Conservation (phyloP, 1,140 invertebrate genomes). For the Leptinotarsa undecemlineata region DNA sequence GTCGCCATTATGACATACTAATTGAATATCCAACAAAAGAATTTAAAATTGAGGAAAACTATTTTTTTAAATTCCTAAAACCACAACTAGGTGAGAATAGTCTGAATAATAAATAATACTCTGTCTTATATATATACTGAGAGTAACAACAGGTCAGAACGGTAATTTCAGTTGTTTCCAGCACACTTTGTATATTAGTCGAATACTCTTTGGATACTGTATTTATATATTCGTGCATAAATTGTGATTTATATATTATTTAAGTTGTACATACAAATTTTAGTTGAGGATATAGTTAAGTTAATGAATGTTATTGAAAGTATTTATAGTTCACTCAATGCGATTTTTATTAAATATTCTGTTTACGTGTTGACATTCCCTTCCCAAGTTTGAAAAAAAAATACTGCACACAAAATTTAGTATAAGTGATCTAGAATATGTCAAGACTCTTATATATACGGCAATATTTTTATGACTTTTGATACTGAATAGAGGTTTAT, state of each 20-base stretch:
- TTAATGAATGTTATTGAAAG: conserved; percentile 2
- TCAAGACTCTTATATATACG: background rate
- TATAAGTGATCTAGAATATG: background rate
- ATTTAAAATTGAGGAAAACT: no score
- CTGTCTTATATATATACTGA: no score
- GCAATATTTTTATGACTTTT: conserved; percentile 16
- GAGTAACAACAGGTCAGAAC: no score
- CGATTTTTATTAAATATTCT: conserved; percentile 1
- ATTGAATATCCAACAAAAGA: no score
- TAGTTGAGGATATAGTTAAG: background rate
- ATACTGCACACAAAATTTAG: conserved; percentile 6
- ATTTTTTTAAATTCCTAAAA: no score
- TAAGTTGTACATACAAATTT: conserved; percentile 18
- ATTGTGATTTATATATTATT: conserved; percentile 17
- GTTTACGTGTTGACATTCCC: conserved; percentile 7
- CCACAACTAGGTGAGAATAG: no score
- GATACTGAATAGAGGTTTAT: conserved; percentile 8
- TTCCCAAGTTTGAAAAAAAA: background rate
- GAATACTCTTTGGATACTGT: conserved; percentile 20
- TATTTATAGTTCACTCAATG: background rate
- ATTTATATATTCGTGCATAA: conserved; percentile 20
- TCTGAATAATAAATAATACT: no score
- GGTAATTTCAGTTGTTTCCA: background rate
- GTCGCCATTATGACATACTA: no score
- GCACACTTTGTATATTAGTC: conserved; percentile 17